phyloP scores from a whole-genome alignment of 2,113 vertebrate species.

The Limnothrissa miodon region DNA sequence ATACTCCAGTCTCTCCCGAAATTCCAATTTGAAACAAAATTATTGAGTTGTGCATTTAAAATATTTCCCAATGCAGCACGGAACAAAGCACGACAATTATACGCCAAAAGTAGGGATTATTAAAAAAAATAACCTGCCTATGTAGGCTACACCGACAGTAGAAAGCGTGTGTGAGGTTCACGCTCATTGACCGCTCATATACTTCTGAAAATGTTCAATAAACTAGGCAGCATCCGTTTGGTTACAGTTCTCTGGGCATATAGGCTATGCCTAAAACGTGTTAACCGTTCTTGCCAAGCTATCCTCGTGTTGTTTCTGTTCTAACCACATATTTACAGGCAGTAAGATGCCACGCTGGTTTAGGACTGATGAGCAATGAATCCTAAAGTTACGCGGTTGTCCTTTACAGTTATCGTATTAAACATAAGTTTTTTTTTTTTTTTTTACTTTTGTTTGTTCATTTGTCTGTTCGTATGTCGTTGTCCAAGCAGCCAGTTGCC shows the following conservation, averaged over 20 bases:
- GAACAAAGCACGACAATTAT: background rate
- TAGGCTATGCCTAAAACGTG: background rate
- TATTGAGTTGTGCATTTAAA: background rate
- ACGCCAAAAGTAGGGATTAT: background rate
- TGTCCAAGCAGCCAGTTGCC: background rate
- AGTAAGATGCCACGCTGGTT: background rate
- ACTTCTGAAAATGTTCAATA: background rate
- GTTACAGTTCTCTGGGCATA: background rate
- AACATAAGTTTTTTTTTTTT: background rate
- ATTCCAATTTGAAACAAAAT: conserved; percentile 3
- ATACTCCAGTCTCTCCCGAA: background rate
- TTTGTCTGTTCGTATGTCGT: background rate
- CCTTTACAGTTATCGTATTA: conserved; percentile 16
- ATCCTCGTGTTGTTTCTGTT: background rate
- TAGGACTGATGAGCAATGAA: conserved; percentile 14
- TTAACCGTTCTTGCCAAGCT: background rate
- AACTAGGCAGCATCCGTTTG: background rate
- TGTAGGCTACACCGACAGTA: background rate
- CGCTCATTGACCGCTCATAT: background rate
- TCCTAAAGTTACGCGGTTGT: conserved; percentile 13
- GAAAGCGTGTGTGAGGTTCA: background rate
- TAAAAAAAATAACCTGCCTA: background rate
- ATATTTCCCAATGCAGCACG: background rate
- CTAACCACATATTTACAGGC: conserved; percentile 8
- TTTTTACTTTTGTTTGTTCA: too few relatives aligned